Base-by-base conservation (phyloP, 2,888 invertebrate genomes). In the Meganola albula region DNA sequence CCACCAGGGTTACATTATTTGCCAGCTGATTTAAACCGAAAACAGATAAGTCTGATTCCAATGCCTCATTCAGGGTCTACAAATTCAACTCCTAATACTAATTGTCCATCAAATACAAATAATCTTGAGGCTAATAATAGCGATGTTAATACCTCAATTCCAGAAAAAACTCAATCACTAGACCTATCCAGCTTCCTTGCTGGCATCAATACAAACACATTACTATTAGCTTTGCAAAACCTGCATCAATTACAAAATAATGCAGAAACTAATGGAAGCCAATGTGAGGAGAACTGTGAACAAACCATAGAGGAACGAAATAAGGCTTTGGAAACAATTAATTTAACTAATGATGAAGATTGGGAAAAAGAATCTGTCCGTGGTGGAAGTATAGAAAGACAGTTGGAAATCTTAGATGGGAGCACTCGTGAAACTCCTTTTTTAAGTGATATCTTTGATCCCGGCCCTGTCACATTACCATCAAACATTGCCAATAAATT, bases 371-470 rank as follows among this genome's bases (percentile, higher is more conserved):
- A 83, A 53, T 74, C 83, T 1, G 65, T 68, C 27, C 56, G 61
- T 42, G 85, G 78, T 24, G 76, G 71, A 16, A 78, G 73, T 37
- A 83, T 83, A 33, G 84, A 85, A 42, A 66, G 74, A 28, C 69
- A 78, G 45, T 52, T 84, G 13, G 63, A 76, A 46, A 63, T 55
- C 37, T 35, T 84, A 44, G 80, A 84, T 44, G 78, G 84, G 2
- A 62, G 59, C 31, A 63, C 75, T n/a, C 71, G 67, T 1, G 77
- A 79, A 18, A 82, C 84, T 24, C 82, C 84, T 45, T 85, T 84
- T 69, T 62, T 86, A 60, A 75, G 80, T 46, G 87, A 87, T 44
- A 85, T 86, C 46, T 87, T 87, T 56, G 84, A 86, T 43, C 86
- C 86, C 2, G 73, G 75, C 10, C 83, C 86, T 28, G 69, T 77